These are phyloP conservation scores for Psilanteris sp. DNA, from an alignment of 1,140 invertebrate species.

Conservation along the genomic window DNA sequence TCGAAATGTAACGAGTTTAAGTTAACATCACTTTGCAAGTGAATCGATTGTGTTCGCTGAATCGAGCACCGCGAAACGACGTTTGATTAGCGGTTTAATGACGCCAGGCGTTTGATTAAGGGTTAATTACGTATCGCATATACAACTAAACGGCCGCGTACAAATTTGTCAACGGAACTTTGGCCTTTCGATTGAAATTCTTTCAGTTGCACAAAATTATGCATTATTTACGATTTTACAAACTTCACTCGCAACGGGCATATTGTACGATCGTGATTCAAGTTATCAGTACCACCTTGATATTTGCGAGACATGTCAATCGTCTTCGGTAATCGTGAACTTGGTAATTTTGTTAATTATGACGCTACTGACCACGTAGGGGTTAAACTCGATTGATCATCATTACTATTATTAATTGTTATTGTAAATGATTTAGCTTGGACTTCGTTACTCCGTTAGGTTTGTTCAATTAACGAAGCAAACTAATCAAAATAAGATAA, in stretches of 20 bases:
- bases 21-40: no score
- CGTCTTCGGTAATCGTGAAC: constrained; percentile 42
- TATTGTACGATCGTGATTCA: constrained; percentile 36
- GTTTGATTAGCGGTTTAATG: no score
- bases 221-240: constrained; percentile 13
- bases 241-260: constrained; percentile 51
- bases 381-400: constrained; percentile 26
- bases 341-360: constrained; percentile 53
- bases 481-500: constrained; percentile 65
- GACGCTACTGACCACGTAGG: constrained; percentile 61
- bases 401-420: constrained; percentile 40
- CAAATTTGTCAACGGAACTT: no score
- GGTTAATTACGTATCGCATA: no score
- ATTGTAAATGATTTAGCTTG: constrained; percentile 70
- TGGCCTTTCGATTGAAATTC: no score
- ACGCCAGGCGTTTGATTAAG: no score
- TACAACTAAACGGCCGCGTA: no score
- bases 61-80: no score
- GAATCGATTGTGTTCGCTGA: no score
- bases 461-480: constrained; percentile 68
- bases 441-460: constrained; percentile 65
- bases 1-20: no score
- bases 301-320: constrained; percentile 41
- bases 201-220: constrained; percentile 3
- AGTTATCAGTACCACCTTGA: constrained; percentile 55